These are phyloP conservation scores for Sylvia borin DNA, from an alignment of 2,797 vertebrate genomes.

Conservation along the genomic window DNA sequence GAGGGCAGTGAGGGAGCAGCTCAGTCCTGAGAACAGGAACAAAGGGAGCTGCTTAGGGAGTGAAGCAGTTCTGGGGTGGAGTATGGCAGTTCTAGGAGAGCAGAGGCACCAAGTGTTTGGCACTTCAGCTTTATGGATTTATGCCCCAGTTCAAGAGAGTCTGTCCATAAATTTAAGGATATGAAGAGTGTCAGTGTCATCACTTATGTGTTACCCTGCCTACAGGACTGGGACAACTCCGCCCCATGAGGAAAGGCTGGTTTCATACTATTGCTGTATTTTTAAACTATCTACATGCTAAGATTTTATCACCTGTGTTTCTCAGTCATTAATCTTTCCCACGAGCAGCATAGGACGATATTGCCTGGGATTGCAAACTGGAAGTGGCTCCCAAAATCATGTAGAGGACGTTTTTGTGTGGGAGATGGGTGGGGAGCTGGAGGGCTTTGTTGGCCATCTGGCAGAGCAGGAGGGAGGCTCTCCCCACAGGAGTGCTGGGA, in stretches of 20 bases:
- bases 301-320: accelerated
- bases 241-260: neutral
- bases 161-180: neutral
- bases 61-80: neutral
- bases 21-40: neutral
- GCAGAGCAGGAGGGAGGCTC: neutral
- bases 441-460: neutral
- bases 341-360: neutral
- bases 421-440: neutral
- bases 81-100: neutral
- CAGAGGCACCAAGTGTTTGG: neutral
- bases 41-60: neutral
- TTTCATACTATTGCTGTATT: neutral
- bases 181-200: neutral
- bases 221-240: accelerated
- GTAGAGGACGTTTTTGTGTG: neutral
- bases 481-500: neutral
- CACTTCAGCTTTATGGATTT: neutral
- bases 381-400: neutral
- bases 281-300: neutral
- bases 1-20: neutral
- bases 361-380: neutral
- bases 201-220: accelerated
- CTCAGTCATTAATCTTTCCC: neutral
- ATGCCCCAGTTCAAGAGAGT: neutral